Evolutionary conservation across 1,140 invertebrate species (phyloP).

Genomic region (Hycleus phaleratus): DNA sequence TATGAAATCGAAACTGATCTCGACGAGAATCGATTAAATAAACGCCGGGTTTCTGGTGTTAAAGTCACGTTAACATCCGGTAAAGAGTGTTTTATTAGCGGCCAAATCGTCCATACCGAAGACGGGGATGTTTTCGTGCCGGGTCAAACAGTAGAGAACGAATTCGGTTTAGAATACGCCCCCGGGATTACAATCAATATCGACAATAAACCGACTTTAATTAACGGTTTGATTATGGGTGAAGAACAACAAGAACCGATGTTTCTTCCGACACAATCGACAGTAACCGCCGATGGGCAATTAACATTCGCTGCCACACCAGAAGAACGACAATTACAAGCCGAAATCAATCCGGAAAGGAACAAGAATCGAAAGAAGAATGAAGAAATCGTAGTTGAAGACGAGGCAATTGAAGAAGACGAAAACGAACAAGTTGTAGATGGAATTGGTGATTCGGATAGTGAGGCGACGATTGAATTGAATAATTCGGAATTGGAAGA

Average conservation of each 20-base stretch:
- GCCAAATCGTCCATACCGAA: constrained; percentile 62
- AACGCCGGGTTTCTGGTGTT: constrained; percentile 40
- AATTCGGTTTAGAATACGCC: constrained; percentile 56
- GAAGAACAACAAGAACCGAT: constrained; percentile 36
- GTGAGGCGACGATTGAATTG: constrained; percentile 14
- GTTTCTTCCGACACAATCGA: constrained; percentile 54
- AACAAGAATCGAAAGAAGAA: constrained; percentile 23
- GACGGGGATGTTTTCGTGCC: constrained; percentile 61
- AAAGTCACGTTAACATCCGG: constrained; percentile 39
- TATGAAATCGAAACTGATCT: constrained; percentile 43
- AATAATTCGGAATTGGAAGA: constrained; percentile 28
- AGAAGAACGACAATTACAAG: constrained; percentile 33
- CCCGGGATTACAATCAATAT: constrained; percentile 65
- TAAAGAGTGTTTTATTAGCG: constrained; percentile 53
- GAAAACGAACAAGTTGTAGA: constrained; percentile 1
- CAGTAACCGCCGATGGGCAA: constrained; percentile 45
- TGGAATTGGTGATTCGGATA: constrained; percentile 1
- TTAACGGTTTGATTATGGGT: constrained; percentile 47
- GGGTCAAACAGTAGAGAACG: constrained; percentile 63
- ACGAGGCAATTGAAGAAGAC: neutral
- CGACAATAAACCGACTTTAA: constrained; percentile 55
- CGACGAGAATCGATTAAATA: constrained; percentile 39
- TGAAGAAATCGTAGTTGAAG: constrained; percentile 13
- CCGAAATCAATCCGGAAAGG: constrained; percentile 10
- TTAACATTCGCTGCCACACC: constrained; percentile 41